phyloP scores from a whole-genome alignment of 2,797 vertebrate species.

The Poeciliopsis presidionis region DNA sequence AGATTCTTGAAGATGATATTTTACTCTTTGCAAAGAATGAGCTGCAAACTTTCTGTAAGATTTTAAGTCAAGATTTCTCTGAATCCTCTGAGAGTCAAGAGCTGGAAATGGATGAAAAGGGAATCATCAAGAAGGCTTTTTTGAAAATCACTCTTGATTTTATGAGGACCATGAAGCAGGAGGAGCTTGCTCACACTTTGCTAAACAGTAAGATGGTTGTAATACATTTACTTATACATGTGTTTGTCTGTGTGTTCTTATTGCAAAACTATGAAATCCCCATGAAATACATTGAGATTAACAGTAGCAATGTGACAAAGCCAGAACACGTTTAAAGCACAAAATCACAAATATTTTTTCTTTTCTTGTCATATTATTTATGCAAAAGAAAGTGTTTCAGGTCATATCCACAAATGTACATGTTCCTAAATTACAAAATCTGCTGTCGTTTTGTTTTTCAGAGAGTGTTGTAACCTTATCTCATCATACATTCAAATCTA shows the following conservation, averaged over 20 bases:
- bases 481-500: slow-evolving; percentile 3
- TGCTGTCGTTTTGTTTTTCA: not conserved
- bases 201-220: slow-evolving; percentile 36
- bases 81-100: not conserved
- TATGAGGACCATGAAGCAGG: slow-evolving; percentile 13
- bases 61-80: slow-evolving; percentile 3
- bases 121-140: slow-evolving; percentile 16
- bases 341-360: not conserved
- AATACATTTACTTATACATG: not conserved
- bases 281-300: not conserved
- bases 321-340: not conserved
- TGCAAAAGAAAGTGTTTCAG: not conserved
- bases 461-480: not conserved
- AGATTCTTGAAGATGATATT: slow-evolving; percentile 18
- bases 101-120: accelerated
- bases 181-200: slow-evolving; percentile 22
- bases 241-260: not conserved
- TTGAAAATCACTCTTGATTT: slow-evolving; percentile 28
- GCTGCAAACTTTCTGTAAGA: accelerated
- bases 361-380: not conserved
- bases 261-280: too few species aligned
- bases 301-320: not conserved
- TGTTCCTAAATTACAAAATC: not conserved
- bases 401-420: not conserved
- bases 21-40: not conserved